Conservation (phyloP, 2,888 invertebrate species). For the Piscicola geometra region DNA sequence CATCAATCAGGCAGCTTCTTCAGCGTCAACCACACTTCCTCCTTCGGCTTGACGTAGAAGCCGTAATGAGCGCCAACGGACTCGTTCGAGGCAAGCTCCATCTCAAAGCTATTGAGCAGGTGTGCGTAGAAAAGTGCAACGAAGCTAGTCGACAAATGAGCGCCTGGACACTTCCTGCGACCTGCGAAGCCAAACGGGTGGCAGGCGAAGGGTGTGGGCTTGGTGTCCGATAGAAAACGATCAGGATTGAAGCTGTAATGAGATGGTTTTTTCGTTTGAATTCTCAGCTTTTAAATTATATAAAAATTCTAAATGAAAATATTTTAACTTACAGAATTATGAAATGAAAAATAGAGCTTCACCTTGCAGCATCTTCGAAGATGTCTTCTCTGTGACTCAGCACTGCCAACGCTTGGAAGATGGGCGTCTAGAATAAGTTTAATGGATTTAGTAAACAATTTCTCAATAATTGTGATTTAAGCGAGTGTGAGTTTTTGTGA, state of each 20-base stretch:
- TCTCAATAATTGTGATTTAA: too few relatives aligned
- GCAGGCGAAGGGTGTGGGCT: slow-evolving; percentile 48
- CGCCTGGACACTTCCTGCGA: slow-evolving; percentile 49
- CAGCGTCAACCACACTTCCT: slow-evolving; percentile 41
- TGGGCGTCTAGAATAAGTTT: slow-evolving; percentile 52
- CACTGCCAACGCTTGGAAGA: slow-evolving; percentile 55
- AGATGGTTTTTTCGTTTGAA: too few relatives aligned
- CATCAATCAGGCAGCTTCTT: too few relatives aligned
- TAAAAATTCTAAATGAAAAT: too few relatives aligned
- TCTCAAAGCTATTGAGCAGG: slow-evolving; percentile 49
- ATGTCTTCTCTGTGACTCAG: slow-evolving; percentile 29
- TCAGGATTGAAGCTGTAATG: slow-evolving; percentile 53
- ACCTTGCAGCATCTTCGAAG: neutral
- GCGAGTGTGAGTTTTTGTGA: too few relatives aligned
- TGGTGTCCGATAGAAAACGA: slow-evolving; percentile 46
- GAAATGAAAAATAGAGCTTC: neutral
- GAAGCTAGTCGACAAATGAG: slow-evolving; percentile 49
- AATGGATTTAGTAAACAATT: too few relatives aligned
- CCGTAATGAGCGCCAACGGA: slow-evolving; percentile 51
- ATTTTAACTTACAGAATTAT: too few relatives aligned
- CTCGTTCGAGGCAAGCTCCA: slow-evolving; percentile 52
- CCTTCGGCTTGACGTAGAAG: slow-evolving; percentile 53
- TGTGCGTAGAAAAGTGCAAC: slow-evolving; percentile 47
- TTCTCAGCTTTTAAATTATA: too few relatives aligned
- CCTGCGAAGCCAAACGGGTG: slow-evolving; percentile 56